Conservation (phyloP, 2,888 invertebrate species). For the Ryuthela nishihirai region DNA sequence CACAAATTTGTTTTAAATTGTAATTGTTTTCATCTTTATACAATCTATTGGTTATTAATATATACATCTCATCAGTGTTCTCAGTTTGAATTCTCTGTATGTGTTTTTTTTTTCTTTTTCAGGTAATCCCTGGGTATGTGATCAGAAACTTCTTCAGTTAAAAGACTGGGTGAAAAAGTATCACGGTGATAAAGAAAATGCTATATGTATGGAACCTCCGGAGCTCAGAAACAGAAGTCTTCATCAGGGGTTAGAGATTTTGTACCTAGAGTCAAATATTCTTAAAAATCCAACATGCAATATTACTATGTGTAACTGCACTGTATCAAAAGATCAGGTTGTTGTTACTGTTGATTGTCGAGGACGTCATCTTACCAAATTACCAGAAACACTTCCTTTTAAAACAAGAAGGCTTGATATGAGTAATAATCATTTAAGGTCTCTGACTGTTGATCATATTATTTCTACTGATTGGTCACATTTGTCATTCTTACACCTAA, state of each 20-base stretch:
- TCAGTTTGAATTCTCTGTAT: not conserved
- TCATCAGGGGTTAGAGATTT: slow-evolving; percentile 33
- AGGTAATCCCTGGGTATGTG: slow-evolving; percentile 41
- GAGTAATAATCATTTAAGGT: slow-evolving; percentile 35
- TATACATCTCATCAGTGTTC: not conserved
- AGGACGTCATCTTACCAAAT: slow-evolving; percentile 16
- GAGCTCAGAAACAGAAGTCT: slow-evolving; percentile 31
- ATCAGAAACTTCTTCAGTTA: slow-evolving; percentile 34
- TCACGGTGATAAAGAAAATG: slow-evolving; percentile 27
- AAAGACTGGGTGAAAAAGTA: slow-evolving; percentile 26
- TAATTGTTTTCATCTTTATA: no score
- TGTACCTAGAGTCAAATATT: slow-evolving; percentile 21
- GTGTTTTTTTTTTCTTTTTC: not conserved
- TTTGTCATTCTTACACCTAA: slow-evolving; percentile 36
- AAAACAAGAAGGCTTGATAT: slow-evolving; percentile 38
- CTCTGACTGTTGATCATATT: slow-evolving; percentile 21
- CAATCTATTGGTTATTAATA: no score
- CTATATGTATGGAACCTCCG: slow-evolving; percentile 26
- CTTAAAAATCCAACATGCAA: slow-evolving; percentile 33
- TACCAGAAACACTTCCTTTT: slow-evolving; percentile 37
- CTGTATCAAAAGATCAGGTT: slow-evolving; percentile 21
- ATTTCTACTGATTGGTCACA: slow-evolving; percentile 19
- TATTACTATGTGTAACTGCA: slow-evolving; percentile 35
- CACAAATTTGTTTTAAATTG: not conserved
- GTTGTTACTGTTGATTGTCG: slow-evolving; percentile 40